Evolutionary conservation across 2,888 invertebrate species (phyloP).

Genomic region (Cactoblastis cactorum): DNA sequence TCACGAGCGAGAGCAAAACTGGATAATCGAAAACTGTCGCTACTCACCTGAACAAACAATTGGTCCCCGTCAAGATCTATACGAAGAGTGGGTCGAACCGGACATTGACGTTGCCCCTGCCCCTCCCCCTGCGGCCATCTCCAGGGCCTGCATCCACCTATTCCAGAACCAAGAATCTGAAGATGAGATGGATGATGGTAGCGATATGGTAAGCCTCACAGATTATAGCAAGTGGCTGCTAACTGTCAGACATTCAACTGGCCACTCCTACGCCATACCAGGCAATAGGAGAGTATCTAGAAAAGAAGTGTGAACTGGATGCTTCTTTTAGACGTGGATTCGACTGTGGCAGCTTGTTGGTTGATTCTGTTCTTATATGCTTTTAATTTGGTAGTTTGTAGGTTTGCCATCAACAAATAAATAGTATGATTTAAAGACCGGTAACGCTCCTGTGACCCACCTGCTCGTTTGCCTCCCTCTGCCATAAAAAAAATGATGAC

Average conservation of each 20-base stretch:
- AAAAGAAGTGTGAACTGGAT: too few species aligned
- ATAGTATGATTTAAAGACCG: too few species aligned
- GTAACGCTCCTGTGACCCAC: too few species aligned
- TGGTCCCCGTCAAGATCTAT: constrained; percentile 74
- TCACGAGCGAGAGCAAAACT: constrained; percentile 74
- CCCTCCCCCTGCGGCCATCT: constrained; percentile 15
- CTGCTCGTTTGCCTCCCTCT: too few species aligned
- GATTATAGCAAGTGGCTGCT: background rate
- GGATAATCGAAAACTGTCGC: constrained; percentile 83
- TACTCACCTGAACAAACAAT: constrained; percentile 74
- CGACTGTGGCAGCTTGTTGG: too few species aligned
- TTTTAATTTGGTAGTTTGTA: too few species aligned
- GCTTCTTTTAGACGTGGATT: too few species aligned
- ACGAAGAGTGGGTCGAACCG: constrained; percentile 68
- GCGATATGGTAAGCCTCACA: background rate
- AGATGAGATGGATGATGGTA: background rate
- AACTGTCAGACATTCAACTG: background rate
- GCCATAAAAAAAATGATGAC: too few species aligned
- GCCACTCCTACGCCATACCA: too few species aligned
- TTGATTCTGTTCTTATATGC: too few species aligned
- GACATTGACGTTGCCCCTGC: constrained; percentile 17
- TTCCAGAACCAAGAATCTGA: background rate
- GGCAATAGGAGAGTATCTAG: too few species aligned
- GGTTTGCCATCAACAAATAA: too few species aligned
- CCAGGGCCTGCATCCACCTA: background rate